phyloP scores from a whole-genome alignment of 2,797 vertebrate genomes.

The Tragelaphus oryx region DNA sequence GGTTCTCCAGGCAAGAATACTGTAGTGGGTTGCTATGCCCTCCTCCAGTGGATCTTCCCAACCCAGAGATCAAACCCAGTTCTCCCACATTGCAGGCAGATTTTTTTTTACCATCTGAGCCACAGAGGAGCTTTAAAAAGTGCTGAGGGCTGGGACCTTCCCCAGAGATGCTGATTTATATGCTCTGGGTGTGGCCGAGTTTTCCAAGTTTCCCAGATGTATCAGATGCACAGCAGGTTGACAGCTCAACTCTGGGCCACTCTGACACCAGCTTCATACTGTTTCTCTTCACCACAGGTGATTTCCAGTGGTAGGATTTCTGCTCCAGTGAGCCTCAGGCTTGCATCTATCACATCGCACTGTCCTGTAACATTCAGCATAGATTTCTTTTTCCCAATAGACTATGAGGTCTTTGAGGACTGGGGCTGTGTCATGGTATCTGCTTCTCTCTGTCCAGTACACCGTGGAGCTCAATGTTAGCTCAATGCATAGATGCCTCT shows the following conservation, averaged over 20 bases:
- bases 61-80: neutral
- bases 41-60: neutral
- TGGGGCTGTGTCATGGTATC: neutral
- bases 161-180: neutral
- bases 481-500: neutral
- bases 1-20: neutral
- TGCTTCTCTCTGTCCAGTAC: neutral
- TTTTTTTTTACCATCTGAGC: neutral
- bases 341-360: neutral
- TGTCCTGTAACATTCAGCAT: accelerated
- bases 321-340: neutral
- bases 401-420: neutral
- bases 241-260: neutral
- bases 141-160: neutral
- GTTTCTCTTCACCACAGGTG: neutral
- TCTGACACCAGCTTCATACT: neutral
- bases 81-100: neutral
- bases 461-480: neutral
- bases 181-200: neutral
- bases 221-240: neutral
- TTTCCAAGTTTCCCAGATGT: neutral
- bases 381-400: neutral
- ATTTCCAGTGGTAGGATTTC: neutral
- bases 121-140: neutral
- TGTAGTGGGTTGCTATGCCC: neutral